Base-by-base conservation (phyloP, 1,140 invertebrate species). In the Zaprionus lachaisei region DNA sequence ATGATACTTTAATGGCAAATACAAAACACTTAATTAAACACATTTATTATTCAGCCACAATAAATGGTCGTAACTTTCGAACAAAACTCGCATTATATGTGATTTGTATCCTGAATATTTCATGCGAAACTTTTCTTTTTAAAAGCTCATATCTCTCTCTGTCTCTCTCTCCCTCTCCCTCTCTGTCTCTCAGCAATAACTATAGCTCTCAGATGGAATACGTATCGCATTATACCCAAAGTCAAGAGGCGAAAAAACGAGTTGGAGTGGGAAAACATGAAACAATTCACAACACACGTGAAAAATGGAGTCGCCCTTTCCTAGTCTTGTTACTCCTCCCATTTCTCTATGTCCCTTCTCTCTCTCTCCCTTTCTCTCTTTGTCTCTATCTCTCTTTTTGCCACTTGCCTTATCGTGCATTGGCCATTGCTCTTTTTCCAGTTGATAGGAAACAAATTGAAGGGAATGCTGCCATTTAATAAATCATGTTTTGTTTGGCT, bases 401-500 rank as follows among this genome's bases (percentile, higher is more conserved):
- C 37, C 34, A 28, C 37, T 66, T 55, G 63, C 3, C 28, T 58
- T 58, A 58, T 58, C 56, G 31, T 49, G 49, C 69, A 67, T 72
- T 66, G 79, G 68, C 72, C 75, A 72, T 79, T 83, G 83, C 70
- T 89, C 79, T 90, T 89, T 89, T 90, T 89, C 84, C 84, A 89
- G 81, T 90, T 84, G 84, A 89, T 89, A 90, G 84, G 85, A 89
- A 89, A 89, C 84, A 89, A 89, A 89, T 89, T 89, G 84, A 89
- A 89, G 84, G 81, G 85, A 89, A 89, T 89, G 80, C 79, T 90
- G 81, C 85, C 85, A 84, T 89, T 89, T 89, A 89, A 89, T 89
- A 89, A 89, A 89, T 89, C 84, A 89, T 89, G 84, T 89, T 89
- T 89, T 89, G 85, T 89, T 87, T 89, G 84, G 75, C 85, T 87